Percentiles rank a stretch among this genome's conserved stretches.
phyloP scores from a whole-genome alignment of 2,797 vertebrate genomes.

The Sebastes itinus region DNA sequence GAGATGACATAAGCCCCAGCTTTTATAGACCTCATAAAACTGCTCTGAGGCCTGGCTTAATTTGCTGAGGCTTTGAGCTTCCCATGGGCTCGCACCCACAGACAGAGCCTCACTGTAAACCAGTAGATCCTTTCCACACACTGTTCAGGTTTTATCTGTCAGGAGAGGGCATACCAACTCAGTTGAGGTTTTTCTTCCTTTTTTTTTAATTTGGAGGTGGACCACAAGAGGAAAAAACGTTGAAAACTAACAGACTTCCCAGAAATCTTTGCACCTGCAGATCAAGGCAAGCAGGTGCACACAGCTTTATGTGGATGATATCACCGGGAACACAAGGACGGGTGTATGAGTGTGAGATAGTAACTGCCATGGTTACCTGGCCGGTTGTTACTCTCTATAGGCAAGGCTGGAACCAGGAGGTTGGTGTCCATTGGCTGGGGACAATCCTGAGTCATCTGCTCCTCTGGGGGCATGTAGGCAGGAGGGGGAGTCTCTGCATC shows the following conservation, averaged over 20 bases:
- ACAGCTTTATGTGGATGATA: slow-evolving; percentile 51
- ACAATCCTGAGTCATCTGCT: slow-evolving; percentile 95
- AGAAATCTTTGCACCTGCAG: slow-evolving; percentile 65
- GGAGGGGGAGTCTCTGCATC: slow-evolving; percentile 94
- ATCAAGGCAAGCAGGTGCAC: slow-evolving; percentile 56
- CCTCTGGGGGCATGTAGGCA: slow-evolving; percentile 97
- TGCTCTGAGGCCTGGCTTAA: slow-evolving; percentile 50
- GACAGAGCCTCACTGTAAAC: slow-evolving; percentile 39
- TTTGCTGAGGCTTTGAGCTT: slow-evolving; percentile 58
- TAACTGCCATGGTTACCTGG: slow-evolving; percentile 82
- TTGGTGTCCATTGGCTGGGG: slow-evolving; percentile 98
- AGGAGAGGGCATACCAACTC: neutral
- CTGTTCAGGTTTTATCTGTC: slow-evolving; percentile 14
- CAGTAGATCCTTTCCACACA: slow-evolving; percentile 12
- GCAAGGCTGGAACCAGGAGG: slow-evolving; percentile 91
- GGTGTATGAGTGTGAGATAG: neutral
- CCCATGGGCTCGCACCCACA: slow-evolving; percentile 45
- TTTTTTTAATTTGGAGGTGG: slow-evolving; percentile 9
- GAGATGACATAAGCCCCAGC: slow-evolving; percentile 61
- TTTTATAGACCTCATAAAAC: slow-evolving; percentile 71
- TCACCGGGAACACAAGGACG: slow-evolving; percentile 33
- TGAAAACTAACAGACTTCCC: slow-evolving; percentile 20
- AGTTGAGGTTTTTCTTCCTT: neutral
- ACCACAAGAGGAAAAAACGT: neutral
- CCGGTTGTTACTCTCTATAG: slow-evolving; percentile 89